Base-by-base conservation (phyloP, 2,888 invertebrate species). In the Onchidella celtica region DNA sequence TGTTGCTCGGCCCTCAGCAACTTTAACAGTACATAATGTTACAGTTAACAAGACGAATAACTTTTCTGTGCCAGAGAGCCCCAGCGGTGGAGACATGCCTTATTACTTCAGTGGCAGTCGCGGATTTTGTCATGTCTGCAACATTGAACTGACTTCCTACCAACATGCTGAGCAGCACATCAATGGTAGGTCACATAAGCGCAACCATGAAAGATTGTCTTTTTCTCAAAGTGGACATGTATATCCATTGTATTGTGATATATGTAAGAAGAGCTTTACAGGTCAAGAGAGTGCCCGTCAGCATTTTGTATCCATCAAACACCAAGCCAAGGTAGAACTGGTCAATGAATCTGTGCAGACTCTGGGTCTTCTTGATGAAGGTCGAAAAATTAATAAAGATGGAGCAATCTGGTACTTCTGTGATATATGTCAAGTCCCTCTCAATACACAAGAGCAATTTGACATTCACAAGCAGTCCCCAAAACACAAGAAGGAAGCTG, bases 261-360 rank as follows among this genome's bases (percentile, higher is more conserved):
- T 87, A 36, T 91, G 91, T 81, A 81, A 84, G 6, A 86, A 87
- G 29, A 21, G 80, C 4, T 88, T 89, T 40, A 82, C 88, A 69
- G 91, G 90, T 34, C 86, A 85, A 47, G 89, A 85, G 27, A 87
- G 86, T 81, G 89, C 88, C 29, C 73, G 76, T 32, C 89, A 90
- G 72, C 91, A 91, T 73, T 85, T 86, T 36, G 72, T 76, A 6
- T 88, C 89, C 27, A 86, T 84, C 17, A 89, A 89, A 63, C 91
- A 91, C 76, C 84, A 75, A 69, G 86, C 83, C 40, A 86, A 83
- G 73, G 82, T 74, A 17, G 70, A 68, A 3, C 55, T 85, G 9
- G 27, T 68, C n/a, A 47, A 29, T 40, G 70, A 65, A 9, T 70
- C 55, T 11, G 68, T 59, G 1, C 0, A 21, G 3, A 57, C 55